Percentiles rank a stretch among this genome's conserved stretches.
phyloP scores from a whole-genome alignment of 2,888 invertebrate species.

The Galerucella calmariensis region DNA sequence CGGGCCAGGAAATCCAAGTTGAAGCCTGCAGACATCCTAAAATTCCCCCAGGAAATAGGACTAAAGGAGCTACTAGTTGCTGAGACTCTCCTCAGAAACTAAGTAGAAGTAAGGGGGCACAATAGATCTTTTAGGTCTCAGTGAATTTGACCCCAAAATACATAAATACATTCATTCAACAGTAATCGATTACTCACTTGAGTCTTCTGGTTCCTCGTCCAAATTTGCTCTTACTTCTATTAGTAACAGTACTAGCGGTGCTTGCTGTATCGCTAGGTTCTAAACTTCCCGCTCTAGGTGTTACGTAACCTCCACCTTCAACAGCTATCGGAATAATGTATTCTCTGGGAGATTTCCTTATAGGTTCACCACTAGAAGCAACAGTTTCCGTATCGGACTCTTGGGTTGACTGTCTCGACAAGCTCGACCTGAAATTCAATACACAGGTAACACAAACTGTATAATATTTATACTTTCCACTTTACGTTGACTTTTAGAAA shows the following conservation, averaged over 20 bases:
- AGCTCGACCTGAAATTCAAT: conserved; percentile 56
- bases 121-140: too few relatives aligned
- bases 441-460: too few relatives aligned
- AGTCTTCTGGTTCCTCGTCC: conserved; percentile 71
- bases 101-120: too few relatives aligned
- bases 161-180: too few relatives aligned
- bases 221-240: conserved; percentile 66
- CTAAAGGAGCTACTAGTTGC: too few relatives aligned
- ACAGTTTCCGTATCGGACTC: conserved; percentile 78
- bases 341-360: conserved; percentile 89
- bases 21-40: too few relatives aligned
- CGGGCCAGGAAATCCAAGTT: too few relatives aligned
- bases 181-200: conserved; percentile 74
- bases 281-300: conserved; percentile 79
- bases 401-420: conserved; percentile 74
- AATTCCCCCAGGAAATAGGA: too few relatives aligned
- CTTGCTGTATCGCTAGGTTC: conserved; percentile 77
- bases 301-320: conserved; percentile 88
- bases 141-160: too few relatives aligned
- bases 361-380: conserved; percentile 74
- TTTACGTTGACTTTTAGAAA: too few relatives aligned
- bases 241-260: conserved; percentile 68
- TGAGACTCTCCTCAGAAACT: too few relatives aligned
- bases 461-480: too few relatives aligned
- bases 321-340: conserved; percentile 94